Conservation (phyloP, 2,797 vertebrate species). For the Euthynnus affinis region DNA sequence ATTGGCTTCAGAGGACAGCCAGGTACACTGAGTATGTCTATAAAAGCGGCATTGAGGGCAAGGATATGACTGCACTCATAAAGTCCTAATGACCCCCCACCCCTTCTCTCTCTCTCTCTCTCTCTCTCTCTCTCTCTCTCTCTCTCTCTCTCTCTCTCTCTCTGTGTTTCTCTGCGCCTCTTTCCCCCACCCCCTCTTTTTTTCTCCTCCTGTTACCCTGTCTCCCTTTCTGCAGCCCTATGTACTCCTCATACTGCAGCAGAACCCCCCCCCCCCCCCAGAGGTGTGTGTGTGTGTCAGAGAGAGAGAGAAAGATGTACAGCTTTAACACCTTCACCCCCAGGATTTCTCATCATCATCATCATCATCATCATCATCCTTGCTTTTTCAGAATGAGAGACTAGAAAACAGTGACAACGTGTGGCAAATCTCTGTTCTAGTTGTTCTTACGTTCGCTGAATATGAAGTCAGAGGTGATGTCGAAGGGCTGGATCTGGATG, state of each 20-base stretch:
- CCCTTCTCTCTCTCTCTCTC: not conserved
- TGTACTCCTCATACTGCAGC: conserved; percentile 63
- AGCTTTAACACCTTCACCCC: conserved; percentile 18
- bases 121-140: not conserved
- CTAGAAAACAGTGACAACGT: not conserved
- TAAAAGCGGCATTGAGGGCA: conserved; percentile 74
- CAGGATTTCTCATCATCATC: conserved; percentile 35
- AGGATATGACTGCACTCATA: conserved; percentile 67
- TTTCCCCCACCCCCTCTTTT: conserved; percentile 25
- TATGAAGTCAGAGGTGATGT: conserved; percentile 94
- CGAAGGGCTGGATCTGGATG: conserved; percentile 95
- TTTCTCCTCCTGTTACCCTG: conserved; percentile 36
- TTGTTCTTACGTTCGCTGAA: conserved; percentile 93
- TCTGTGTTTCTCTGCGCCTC: conserved; percentile 22
- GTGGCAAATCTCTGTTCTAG: not conserved
- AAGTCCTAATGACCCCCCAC: conserved; percentile 74
- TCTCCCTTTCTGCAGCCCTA: conserved; percentile 54
- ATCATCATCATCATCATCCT: conserved; percentile 6
- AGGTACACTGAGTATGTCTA: conserved; percentile 54
- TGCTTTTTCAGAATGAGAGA: conserved; percentile 8
- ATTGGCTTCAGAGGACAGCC: conserved; percentile 66
- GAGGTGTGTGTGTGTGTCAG: conserved; percentile 24
- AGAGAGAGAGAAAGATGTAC: conserved; percentile 27
- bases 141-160: conserved; percentile 30
- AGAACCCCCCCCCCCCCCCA: conserved; percentile 46